phyloP scores from a whole-genome alignment of 2,888 invertebrate genomes.

The Lasioglossum pauxillum region DNA sequence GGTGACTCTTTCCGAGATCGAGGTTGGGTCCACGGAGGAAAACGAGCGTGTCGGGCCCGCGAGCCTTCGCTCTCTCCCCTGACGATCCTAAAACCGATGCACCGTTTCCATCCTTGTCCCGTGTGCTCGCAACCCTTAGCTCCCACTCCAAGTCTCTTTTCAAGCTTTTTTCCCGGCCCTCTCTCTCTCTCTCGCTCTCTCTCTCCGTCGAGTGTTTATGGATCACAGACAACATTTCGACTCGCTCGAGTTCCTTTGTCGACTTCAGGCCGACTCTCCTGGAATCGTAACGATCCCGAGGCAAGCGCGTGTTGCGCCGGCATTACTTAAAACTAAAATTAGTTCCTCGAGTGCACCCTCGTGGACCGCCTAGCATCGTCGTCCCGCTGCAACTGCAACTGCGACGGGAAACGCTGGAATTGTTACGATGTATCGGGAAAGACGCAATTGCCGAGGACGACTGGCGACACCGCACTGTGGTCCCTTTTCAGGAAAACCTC shows the following conservation, averaged over 20 bases:
- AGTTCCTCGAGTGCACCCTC: constrained; percentile 51
- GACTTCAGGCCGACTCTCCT: constrained; percentile 51
- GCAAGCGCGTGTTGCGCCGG: constrained; percentile 43
- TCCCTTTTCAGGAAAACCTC: no score
- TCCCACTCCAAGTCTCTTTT: constrained; percentile 4
- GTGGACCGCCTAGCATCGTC: constrained; percentile 26
- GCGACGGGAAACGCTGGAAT: constrained; percentile 8
- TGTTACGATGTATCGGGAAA: constrained; percentile 31
- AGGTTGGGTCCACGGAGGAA: constrained; percentile 62
- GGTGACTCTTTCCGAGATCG: constrained; percentile 70
- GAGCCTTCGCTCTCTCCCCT: constrained; percentile 48
- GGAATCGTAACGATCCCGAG: constrained; percentile 57
- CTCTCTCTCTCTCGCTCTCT: background rate
- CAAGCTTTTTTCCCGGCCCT: constrained; percentile 31
- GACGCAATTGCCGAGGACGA: background rate
- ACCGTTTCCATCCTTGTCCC: constrained; percentile 4
- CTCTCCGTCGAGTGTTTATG: constrained; percentile 54
- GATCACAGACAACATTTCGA: constrained; percentile 65
- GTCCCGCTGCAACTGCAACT: background rate
- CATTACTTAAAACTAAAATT: constrained; percentile 61
- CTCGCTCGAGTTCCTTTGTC: constrained; percentile 56
- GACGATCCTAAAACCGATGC: constrained; percentile 55
- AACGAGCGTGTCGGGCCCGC: constrained; percentile 66
- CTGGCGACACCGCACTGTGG: background rate
- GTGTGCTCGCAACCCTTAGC: background rate